Evolutionary conservation across 2,797 vertebrate species (phyloP).

Genomic region (Lemur catta): DNA sequence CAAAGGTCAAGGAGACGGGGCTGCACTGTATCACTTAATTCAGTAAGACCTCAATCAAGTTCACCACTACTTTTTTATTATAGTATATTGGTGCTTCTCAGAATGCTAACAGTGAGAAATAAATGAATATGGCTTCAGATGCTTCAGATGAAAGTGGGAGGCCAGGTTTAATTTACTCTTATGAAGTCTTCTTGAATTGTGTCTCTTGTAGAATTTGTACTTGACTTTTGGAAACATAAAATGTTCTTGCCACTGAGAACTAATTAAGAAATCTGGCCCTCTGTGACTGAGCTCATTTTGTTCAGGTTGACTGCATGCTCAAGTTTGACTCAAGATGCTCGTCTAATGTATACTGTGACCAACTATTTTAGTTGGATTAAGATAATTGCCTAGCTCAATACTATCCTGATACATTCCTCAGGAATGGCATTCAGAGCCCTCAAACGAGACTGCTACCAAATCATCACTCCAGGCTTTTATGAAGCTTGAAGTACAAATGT

Average conservation of each 20-base stretch:
- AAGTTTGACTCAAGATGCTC: slow-evolving; percentile 83
- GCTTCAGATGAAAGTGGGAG: slow-evolving; percentile 67
- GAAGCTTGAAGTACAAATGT: slow-evolving; percentile 62
- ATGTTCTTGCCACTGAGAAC: slow-evolving; percentile 80
- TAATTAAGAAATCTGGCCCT: slow-evolving; percentile 85
- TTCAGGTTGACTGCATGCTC: slow-evolving; percentile 87
- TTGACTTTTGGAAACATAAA: slow-evolving; percentile 84
- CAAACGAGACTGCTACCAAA: slow-evolving; percentile 68
- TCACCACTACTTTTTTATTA: slow-evolving; percentile 76
- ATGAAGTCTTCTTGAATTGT: slow-evolving; percentile 62
- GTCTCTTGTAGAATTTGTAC: slow-evolving; percentile 80
- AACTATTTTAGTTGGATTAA: slow-evolving; percentile 81
- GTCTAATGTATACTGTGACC: slow-evolving; percentile 79
- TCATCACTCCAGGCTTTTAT: slow-evolving; percentile 64
- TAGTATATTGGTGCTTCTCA: slow-evolving; percentile 62
- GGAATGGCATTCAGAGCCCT: slow-evolving; percentile 79
- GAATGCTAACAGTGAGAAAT: slow-evolving; percentile 76
- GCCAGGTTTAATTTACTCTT: slow-evolving; percentile 66
- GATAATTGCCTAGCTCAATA: slow-evolving; percentile 83
- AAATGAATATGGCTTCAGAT: slow-evolving; percentile 69
- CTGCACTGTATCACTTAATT: slow-evolving; percentile 43
- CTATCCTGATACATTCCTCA: slow-evolving; percentile 78
- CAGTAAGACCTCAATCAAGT: slow-evolving; percentile 73
- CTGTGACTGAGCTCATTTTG: slow-evolving; percentile 83
- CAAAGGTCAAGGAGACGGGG: slow-evolving; percentile 46